Evolutionary conservation across 2,797 vertebrate genomes (phyloP).

Genomic region (Onychomys arenicola): DNA sequence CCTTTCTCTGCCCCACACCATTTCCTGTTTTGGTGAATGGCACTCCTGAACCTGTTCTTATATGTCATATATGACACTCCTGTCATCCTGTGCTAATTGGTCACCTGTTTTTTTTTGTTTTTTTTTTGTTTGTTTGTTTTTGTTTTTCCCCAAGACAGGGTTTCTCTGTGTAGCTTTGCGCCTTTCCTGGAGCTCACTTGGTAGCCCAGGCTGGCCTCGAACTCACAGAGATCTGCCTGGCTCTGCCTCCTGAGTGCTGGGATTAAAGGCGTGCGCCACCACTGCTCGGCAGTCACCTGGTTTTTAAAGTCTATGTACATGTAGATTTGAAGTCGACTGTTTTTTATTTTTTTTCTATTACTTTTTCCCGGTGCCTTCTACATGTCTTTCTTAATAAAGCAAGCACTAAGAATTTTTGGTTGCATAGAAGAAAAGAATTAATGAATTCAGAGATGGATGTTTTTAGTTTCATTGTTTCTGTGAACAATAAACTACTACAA

Average conservation of each 20-base stretch:
- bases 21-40: conserved; percentile 9
- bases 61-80: not conserved
- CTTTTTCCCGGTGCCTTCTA: not conserved
- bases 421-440: conserved; percentile 51
- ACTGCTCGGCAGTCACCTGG: not conserved
- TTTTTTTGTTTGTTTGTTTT: too few species aligned
- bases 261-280: too few species aligned
- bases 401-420: not conserved
- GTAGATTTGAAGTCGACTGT: not conserved
- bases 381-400: not conserved
- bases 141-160: too few species aligned
- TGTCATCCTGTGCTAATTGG: not conserved
- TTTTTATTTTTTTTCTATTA: not conserved
- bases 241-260: too few species aligned
- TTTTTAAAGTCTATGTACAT: conserved; percentile 33
- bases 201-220: too few species aligned
- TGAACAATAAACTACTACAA: not conserved
- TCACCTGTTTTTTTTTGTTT: not conserved
- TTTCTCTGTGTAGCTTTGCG: too few species aligned
- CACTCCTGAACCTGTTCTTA: not conserved
- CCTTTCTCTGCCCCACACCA: not conserved
- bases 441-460: not conserved
- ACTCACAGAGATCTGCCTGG: too few species aligned
- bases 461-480: conserved; percentile 27
- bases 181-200: too few species aligned